Evolutionary conservation across 92 coral and sea anemone species (phyloP).

Genomic region (Blastomussa wellsi): DNA sequence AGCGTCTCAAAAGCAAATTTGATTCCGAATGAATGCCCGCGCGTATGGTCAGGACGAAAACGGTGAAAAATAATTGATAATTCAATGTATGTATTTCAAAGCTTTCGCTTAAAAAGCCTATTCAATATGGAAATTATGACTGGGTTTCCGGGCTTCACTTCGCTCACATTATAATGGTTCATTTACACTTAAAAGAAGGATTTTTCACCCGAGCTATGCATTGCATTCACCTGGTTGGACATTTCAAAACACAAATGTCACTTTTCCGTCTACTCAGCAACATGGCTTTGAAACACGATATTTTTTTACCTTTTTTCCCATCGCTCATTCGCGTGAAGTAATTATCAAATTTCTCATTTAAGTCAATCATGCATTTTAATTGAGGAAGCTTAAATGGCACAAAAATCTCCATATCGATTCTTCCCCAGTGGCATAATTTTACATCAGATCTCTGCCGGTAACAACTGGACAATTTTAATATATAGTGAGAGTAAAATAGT

Average conservation of each 20-base stretch:
- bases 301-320: background rate
- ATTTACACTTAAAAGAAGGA: background rate
- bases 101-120: conserved; percentile 10
- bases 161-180: background rate
- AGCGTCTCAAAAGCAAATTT: background rate
- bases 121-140: conserved; percentile 31
- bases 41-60: background rate
- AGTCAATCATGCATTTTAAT: conserved; percentile 21
- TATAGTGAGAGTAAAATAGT: background rate
- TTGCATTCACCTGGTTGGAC: background rate
- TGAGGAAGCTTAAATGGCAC: background rate
- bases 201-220: background rate
- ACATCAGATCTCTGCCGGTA: background rate
- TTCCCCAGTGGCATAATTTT: background rate
- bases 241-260: background rate
- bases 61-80: background rate
- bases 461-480: background rate
- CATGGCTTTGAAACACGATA: background rate
- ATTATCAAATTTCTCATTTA: conserved; percentile 3
- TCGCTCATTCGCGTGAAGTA: background rate
- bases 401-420: background rate
- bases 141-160: conserved; percentile 26
- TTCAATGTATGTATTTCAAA: background rate
- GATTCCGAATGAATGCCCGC: background rate
- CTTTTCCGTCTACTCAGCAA: background rate